Conservation (phyloP, 2,888 invertebrate species). For the Mythimna albipuncta region DNA sequence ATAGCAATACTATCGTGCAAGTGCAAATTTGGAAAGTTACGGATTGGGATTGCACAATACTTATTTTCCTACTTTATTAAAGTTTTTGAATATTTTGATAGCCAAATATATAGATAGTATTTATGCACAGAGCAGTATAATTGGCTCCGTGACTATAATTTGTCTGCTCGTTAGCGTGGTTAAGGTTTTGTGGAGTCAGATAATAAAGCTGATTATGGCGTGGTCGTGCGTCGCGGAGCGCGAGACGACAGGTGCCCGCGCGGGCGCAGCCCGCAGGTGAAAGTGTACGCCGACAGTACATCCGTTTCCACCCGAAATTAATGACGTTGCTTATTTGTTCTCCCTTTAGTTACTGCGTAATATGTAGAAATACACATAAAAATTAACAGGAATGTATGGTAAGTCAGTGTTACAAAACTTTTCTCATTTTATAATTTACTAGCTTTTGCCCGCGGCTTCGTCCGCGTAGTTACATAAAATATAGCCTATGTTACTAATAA, state of each 20-base stretch:
- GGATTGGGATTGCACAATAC: not conserved
- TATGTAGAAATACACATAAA: conserved; percentile 6
- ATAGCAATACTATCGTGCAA: not conserved
- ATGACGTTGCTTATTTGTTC: conserved; percentile 20
- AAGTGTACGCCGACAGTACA: conserved; percentile 80
- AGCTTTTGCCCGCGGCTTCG: no score
- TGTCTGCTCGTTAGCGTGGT: conserved; percentile 52
- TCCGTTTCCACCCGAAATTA: conserved; percentile 80
- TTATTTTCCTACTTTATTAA: conserved; percentile 1
- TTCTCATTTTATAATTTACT: no score
- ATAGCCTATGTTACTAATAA: no score
- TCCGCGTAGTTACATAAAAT: no score
- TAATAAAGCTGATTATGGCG: conserved; percentile 64
- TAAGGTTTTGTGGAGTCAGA: conserved; percentile 67
- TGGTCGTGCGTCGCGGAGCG: conserved; percentile 71
- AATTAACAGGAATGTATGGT: not conserved
- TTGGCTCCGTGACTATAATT: conserved; percentile 25
- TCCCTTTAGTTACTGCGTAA: conserved; percentile 35
- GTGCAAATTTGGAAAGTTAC: conserved; percentile 1
- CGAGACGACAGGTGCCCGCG: conserved; percentile 72
- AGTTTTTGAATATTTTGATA: conserved; percentile 6
- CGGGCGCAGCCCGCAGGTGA: conserved; percentile 74
- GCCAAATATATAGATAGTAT: conserved; percentile 1
- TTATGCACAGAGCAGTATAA: conserved; percentile 12
- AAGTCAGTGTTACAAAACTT: not conserved